A percentile compares a stretch with the other conserved stretches of the same genome.
These are phyloP conservation scores for Alcedo quadribrachys DNA, from an alignment of 2,797 vertebrate species.

Conservation along the genomic window DNA sequence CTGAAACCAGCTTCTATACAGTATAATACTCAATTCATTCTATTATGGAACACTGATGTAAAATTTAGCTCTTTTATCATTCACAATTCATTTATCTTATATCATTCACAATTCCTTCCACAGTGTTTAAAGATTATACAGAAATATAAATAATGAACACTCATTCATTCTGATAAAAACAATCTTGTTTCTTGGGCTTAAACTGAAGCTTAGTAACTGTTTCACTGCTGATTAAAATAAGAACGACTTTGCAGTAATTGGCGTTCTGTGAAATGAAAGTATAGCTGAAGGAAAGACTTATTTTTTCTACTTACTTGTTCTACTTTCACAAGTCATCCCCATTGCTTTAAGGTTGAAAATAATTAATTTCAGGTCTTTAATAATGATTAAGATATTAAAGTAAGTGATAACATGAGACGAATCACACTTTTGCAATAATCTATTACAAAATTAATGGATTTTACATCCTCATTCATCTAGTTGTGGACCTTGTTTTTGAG, in stretches of 20 bases:
- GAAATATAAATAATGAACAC: slow-evolving; percentile 16
- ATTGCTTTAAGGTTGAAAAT: background rate
- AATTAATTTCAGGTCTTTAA: slow-evolving; percentile 3
- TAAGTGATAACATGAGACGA: background rate
- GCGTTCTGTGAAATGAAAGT: background rate
- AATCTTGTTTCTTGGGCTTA: background rate
- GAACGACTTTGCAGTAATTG: background rate
- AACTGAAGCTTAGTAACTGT: background rate
- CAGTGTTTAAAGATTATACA: background rate
- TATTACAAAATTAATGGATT: background rate
- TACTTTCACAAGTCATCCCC: background rate
- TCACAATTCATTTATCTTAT: background rate
- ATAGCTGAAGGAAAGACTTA: background rate
- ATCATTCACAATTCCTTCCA: background rate
- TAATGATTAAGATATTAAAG: background rate
- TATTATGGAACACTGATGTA: background rate
- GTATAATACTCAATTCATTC: background rate
- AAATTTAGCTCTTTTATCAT: background rate
- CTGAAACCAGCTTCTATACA: background rate
- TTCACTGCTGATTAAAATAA: slow-evolving; percentile 26
- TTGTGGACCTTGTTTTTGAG: background rate
- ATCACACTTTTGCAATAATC: background rate
- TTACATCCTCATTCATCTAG: background rate
- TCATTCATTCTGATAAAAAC: background rate
- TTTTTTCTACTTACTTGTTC: background rate